A percentile compares a stretch with the other conserved stretches of the same genome.
Conservation (phyloP, 1,140 invertebrate species). For the Trichogramma pretiosum region DNA sequence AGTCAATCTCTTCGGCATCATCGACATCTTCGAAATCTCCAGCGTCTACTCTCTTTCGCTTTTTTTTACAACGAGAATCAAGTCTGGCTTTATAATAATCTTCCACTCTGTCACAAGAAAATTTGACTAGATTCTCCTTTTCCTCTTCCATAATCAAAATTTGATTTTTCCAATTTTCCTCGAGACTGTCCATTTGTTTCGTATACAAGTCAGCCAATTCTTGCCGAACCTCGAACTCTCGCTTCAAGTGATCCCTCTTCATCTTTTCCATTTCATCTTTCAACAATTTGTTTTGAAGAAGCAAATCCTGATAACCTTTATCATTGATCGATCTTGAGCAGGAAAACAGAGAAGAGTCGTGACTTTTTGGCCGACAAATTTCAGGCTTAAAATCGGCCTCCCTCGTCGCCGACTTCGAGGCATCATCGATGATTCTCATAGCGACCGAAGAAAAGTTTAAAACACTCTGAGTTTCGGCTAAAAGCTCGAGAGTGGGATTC, state of each 20-base stretch:
- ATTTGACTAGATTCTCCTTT: constrained; percentile 24
- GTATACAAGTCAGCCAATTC: constrained; percentile 28
- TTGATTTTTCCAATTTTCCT: constrained; percentile 27
- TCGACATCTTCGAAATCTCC: constrained; percentile 16
- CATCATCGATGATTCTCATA: constrained; percentile 51
- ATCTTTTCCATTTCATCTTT: constrained; percentile 18
- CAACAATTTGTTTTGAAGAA: constrained; percentile 15
- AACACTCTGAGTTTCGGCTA: constrained; percentile 68
- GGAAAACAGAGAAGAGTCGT: not conserved
- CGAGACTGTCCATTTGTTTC: constrained; percentile 24
- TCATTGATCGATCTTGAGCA: not conserved
- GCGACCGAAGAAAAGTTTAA: constrained; percentile 59
- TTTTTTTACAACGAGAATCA: too few species aligned
- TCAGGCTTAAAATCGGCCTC: not conserved
- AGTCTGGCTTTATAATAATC: constrained; percentile 23
- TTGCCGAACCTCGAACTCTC: constrained; percentile 29
- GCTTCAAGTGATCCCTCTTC: constrained; percentile 15
- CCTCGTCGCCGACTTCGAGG: constrained; percentile 19
- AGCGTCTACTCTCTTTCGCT: constrained; percentile 21
- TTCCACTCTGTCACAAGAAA: constrained; percentile 27
- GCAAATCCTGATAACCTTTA: not conserved
- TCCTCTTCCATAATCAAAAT: constrained; percentile 24
- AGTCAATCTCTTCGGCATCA: constrained; percentile 14
- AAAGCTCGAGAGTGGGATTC: constrained; percentile 52
- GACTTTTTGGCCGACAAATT: not conserved